Percentiles rank a stretch among this genome's conserved stretches.
Conservation (phyloP, 2,797 vertebrate genomes). For the Sebastes wilsoni region DNA sequence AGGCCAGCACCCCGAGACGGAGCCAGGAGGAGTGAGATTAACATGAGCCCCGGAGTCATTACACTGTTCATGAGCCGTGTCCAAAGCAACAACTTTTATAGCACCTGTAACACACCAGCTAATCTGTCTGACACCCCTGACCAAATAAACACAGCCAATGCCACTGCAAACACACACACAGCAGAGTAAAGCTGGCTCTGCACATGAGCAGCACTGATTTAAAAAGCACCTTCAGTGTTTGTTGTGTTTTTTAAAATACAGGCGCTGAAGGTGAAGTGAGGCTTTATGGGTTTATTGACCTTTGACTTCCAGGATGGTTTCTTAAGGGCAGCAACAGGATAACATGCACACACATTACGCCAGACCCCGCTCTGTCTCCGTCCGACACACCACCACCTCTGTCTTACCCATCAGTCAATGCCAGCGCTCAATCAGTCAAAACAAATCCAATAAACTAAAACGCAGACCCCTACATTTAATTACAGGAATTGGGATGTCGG, state of each 20-base stretch:
- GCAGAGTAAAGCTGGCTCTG: slow-evolving; percentile 4
- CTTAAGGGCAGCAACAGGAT: slow-evolving; percentile 4
- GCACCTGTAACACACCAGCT: slow-evolving; percentile 74
- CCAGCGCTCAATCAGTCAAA: slow-evolving; percentile 61
- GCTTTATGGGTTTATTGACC: slow-evolving; percentile 17
- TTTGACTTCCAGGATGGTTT: slow-evolving; percentile 30
- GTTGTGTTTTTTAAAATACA: not conserved
- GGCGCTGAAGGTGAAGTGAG: not conserved
- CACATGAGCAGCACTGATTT: slow-evolving; percentile 14
- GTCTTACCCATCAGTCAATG: slow-evolving; percentile 69
- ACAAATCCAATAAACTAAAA: slow-evolving; percentile 79
- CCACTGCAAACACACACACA: slow-evolving; percentile 40
- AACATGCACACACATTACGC: slow-evolving; percentile 17
- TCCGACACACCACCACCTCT: slow-evolving; percentile 61
- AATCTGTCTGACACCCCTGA: slow-evolving; percentile 73
- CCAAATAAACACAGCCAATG: slow-evolving; percentile 66
- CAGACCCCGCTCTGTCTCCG: slow-evolving; percentile 48
- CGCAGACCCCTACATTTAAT: slow-evolving; percentile 76
- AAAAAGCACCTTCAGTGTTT: not conserved
- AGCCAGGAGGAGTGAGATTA: slow-evolving; percentile 63
- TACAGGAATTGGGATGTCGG: slow-evolving; percentile 69
- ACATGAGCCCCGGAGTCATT: slow-evolving; percentile 67
- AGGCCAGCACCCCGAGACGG: slow-evolving; percentile 26
- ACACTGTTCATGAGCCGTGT: slow-evolving; percentile 72
- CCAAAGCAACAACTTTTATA: slow-evolving; percentile 76